Evolutionary conservation across 2,797 vertebrate genomes (phyloP).

Genomic region (Garrulus glandarius): DNA sequence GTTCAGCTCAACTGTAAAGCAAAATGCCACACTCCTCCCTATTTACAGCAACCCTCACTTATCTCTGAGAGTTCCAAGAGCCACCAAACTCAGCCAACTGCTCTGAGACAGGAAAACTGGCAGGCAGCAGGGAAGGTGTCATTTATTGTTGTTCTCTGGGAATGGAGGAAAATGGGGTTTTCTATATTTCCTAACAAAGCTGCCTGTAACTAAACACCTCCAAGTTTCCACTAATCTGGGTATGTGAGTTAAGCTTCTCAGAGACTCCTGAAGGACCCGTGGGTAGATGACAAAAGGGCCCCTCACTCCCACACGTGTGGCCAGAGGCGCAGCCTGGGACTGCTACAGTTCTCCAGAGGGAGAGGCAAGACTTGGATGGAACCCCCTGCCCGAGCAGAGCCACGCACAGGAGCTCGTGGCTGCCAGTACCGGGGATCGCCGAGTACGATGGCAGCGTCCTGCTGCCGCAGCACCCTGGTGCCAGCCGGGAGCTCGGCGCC

Average conservation of each 20-base stretch:
- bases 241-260: accelerated
- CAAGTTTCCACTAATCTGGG: accelerated
- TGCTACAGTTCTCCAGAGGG: accelerated
- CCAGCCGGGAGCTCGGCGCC: not conserved
- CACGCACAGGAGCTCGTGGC: accelerated
- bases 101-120: not conserved
- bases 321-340: not conserved
- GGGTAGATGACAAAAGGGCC: not conserved
- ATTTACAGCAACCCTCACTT: accelerated
- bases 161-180: accelerated
- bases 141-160: no score
- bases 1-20: not conserved
- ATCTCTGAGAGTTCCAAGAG: not conserved
- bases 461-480: conserved; percentile 31
- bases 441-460: conserved; percentile 28
- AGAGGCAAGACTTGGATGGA: accelerated
- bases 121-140: not conserved
- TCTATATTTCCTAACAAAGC: not conserved
- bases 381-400: accelerated
- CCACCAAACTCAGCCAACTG: not conserved
- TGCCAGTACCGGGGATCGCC: conserved; percentile 45
- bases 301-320: accelerated
- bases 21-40: accelerated
- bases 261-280: accelerated
- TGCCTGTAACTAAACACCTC: not conserved